Conservation (phyloP, 30 jellyfish, hydroid and myxozoan genomes). For the Catostylus mosaicus region DNA sequence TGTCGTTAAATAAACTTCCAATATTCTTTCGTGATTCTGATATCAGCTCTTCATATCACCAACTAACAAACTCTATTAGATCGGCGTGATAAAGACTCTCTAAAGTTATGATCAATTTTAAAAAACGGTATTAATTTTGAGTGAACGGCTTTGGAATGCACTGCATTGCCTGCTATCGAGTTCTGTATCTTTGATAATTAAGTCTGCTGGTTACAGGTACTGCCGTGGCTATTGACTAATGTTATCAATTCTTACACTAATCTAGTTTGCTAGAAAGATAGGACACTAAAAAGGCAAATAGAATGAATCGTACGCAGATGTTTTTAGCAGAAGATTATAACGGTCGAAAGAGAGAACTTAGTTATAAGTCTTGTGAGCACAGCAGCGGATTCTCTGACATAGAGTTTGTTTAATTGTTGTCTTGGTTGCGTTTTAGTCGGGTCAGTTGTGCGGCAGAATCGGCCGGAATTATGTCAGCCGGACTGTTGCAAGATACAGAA, state of each 20-base stretch:
- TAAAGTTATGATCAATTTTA: background rate
- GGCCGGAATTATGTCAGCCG: background rate
- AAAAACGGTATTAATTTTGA: background rate
- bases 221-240: background rate
- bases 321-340: background rate
- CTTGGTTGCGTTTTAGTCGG: too few species aligned
- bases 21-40: background rate
- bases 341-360: background rate
- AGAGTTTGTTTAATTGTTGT: too few species aligned
- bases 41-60: background rate
- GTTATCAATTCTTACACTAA: conserved; percentile 5
- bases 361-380: too few species aligned
- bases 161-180: background rate
- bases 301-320: conserved; percentile 16
- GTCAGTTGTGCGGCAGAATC: too few species aligned
- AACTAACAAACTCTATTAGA: background rate
- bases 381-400: too few species aligned
- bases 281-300: conserved; percentile 29
- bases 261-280: conserved; percentile 24
- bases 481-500: background rate
- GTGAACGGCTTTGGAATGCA: background rate
- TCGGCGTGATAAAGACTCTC: background rate
- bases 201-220: conserved; percentile 4
- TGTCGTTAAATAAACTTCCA: too few species aligned
- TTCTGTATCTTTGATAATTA: background rate